Conservation (phyloP, 1,140 invertebrate species). For the Amphibalanus amphitrite region DNA sequence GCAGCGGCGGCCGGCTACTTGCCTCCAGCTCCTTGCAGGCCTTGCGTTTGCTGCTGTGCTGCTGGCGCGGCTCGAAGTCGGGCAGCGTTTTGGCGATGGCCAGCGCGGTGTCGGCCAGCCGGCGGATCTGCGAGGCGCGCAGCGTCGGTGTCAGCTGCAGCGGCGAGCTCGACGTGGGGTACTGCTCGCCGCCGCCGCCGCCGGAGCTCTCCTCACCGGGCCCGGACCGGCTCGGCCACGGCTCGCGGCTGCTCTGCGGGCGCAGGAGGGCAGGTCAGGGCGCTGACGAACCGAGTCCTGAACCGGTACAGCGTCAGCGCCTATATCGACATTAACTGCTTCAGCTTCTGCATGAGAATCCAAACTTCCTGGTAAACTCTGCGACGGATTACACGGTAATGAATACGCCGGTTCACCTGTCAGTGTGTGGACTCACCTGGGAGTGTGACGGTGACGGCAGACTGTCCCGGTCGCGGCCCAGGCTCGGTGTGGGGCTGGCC, state of each 20-base stretch:
- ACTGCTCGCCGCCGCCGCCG: neutral
- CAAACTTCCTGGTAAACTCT: too few relatives aligned
- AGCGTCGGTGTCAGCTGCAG: neutral
- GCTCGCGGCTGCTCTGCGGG: neutral
- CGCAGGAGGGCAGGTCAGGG: neutral
- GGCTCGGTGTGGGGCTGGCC: neutral
- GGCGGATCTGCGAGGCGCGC: neutral
- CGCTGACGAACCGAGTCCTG: too few relatives aligned
- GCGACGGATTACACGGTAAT: too few relatives aligned
- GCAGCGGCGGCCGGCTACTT: neutral
- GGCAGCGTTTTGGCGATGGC: neutral
- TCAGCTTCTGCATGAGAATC: too few relatives aligned
- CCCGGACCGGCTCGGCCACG: neutral
- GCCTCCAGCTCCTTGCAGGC: neutral
- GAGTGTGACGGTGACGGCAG: neutral
- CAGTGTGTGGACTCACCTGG: neutral
- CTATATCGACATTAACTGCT: too few relatives aligned
- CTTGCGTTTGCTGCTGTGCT: neutral
- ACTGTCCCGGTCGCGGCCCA: neutral
- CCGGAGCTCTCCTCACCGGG: neutral
- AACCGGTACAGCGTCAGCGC: too few relatives aligned
- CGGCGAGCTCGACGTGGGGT: neutral
- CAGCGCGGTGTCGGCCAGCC: neutral
- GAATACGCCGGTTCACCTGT: too few relatives aligned
- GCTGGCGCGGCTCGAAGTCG: neutral